Evolutionary conservation across 2,113 vertebrate species (phyloP), one percentile per base, ranked within the genome.

Genomic region (Syngnathus scovelli): DNA sequence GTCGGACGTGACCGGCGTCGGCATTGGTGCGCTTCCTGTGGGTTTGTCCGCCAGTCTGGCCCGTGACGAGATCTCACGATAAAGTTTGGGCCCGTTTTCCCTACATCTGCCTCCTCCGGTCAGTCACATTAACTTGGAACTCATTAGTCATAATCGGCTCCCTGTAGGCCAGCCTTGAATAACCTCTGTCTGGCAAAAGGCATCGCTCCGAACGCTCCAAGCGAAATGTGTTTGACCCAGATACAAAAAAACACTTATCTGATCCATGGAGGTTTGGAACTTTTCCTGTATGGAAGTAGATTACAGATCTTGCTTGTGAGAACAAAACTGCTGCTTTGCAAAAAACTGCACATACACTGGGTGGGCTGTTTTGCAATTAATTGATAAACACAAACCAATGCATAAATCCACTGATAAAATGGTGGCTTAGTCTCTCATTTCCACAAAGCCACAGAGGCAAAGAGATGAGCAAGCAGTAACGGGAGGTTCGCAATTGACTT

Each of bases 111-210:
- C 86, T 85, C 77, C 78, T 81, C 82, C 39, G 80, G 87, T 88
- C 84, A 78, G 85, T 89, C 85, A 88, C 36, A 69, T 90, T 90
- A 89, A 85, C 81, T 82, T 66, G 67, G 75, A 88, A 73, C 84
- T 89, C 84, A 90, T 89, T 90, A 90, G 85, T 84, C 78, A 87
- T 85, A 89, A 91, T 91, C 82, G 77, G 36, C 69, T 91, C 90
- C 88, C 85, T 16, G 56, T 88, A 82, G 90, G 61, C 75, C 4
- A 5, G 61, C 70, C 79, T 83, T 83, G 68, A 87, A 86, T 88
- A 90, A 85, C 67, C 79, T 66, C 58, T 56, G 33, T 36, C 46
- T n/a, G 33, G 63, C 63, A 19, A 49, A 33, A 48, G 9, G 18
- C 41, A 51, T 51, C 33, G 33, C 60, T 62, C 59, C 58, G 41